phyloP scores from a whole-genome alignment of 2,113 vertebrate genomes.

The Channa maculata region DNA sequence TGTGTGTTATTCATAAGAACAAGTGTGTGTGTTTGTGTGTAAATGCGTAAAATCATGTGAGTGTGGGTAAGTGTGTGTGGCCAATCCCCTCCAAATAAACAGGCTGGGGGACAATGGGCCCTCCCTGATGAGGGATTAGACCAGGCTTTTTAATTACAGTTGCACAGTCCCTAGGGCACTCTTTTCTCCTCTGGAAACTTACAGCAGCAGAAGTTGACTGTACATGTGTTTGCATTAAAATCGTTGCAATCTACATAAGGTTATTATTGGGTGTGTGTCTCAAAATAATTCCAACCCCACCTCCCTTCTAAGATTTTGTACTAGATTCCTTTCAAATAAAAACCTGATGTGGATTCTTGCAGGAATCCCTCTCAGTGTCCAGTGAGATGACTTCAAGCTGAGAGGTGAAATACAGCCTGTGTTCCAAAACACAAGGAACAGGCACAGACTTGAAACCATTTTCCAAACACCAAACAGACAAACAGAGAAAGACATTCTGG shows the following conservation, averaged over 20 bases:
- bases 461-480: neutral
- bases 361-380: constrained; percentile 2
- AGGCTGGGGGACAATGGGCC: constrained; percentile 65
- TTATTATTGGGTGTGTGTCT: neutral
- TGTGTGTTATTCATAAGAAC: constrained; percentile 32
- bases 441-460: neutral
- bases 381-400: constrained; percentile 9
- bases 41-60: constrained; percentile 44
- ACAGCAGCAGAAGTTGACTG: constrained; percentile 25
- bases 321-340: constrained; percentile 2
- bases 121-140: constrained; percentile 72
- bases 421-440: neutral
- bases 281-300: constrained; percentile 1
- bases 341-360: constrained; percentile 1
- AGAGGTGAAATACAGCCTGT: constrained; percentile 10
- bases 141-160: constrained; percentile 75
- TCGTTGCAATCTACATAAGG: neutral
- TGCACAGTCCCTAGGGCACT: constrained; percentile 50
- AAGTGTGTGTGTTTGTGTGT: constrained; percentile 25
- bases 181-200: constrained; percentile 39
- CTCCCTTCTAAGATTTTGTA: neutral
- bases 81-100: constrained; percentile 62
- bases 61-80: constrained; percentile 57
- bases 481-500: neutral
- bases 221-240: constrained; percentile 1